Conservation (phyloP, 2,888 invertebrate genomes). For the Dendrolimus houi region DNA sequence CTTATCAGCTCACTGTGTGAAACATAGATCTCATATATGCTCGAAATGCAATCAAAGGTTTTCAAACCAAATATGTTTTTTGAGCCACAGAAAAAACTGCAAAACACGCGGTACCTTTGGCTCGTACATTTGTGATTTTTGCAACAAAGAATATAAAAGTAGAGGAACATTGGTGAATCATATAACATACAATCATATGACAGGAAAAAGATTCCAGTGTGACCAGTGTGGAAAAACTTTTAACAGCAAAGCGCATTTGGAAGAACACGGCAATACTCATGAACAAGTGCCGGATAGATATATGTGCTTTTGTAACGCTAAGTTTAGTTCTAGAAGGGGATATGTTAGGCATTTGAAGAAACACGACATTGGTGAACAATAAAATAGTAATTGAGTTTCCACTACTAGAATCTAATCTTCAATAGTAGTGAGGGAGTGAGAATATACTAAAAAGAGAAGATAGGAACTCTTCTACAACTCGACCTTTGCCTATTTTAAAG, state of each 20-base stretch:
- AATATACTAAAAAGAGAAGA: no score
- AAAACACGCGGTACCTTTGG: slow-evolving; percentile 3
- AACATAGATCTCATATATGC: slow-evolving; percentile 26
- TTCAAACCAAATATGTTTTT: slow-evolving; percentile 28
- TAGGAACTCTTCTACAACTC: no score
- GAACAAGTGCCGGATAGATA: slow-evolving; percentile 28
- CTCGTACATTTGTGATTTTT: slow-evolving; percentile 37
- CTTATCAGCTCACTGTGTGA: slow-evolving; percentile 23
- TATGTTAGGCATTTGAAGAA: slow-evolving; percentile 29
- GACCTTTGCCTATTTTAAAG: no score
- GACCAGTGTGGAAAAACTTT: slow-evolving; percentile 39
- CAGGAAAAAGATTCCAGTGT: slow-evolving; percentile 24
- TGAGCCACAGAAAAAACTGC: slow-evolving; percentile 24
- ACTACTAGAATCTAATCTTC: no score
- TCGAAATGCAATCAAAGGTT: slow-evolving; percentile 26
- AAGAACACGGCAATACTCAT: slow-evolving; percentile 37
- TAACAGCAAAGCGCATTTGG: slow-evolving; percentile 21
- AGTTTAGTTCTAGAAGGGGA: slow-evolving; percentile 34
- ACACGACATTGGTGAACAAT: slow-evolving; percentile 9
- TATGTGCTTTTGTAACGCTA: slow-evolving; percentile 30
- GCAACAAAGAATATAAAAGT: slow-evolving; percentile 21
- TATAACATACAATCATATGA: slow-evolving; percentile 25
- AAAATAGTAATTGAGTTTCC: no score
- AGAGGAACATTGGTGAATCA: slow-evolving; percentile 26
- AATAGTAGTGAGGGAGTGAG: no score